Evolutionary conservation across 2,888 invertebrate genomes (phyloP).

Genomic region (Himalopsyche tibetana): DNA sequence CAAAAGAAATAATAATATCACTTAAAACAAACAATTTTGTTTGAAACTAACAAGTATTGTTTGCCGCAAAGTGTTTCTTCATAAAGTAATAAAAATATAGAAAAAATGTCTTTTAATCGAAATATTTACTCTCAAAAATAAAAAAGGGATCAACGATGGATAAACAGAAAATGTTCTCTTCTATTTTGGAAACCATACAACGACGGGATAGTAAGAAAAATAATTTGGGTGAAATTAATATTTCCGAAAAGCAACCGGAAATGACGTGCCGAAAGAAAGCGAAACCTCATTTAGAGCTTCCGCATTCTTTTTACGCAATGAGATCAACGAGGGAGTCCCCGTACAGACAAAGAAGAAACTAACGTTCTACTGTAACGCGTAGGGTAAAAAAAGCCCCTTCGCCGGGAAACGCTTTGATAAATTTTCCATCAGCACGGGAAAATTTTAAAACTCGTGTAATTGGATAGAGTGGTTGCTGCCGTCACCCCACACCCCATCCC

Average conservation of each 20-base stretch:
- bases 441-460: slow-evolving; percentile 49
- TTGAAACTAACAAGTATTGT: too few relatives aligned
- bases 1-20: too few relatives aligned
- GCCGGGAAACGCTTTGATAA: not conserved
- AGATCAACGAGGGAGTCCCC: slow-evolving; percentile 3
- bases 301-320: slow-evolving; percentile 24
- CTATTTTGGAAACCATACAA: not conserved
- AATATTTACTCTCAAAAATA: not conserved
- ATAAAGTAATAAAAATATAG: too few relatives aligned
- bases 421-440: slow-evolving; percentile 26
- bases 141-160: not conserved
- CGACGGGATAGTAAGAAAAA: not conserved
- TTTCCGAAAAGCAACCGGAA: slow-evolving; percentile 25
- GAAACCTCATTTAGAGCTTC: slow-evolving; percentile 19
- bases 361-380: slow-evolving; percentile 1
- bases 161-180: not conserved
- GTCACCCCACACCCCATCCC: slow-evolving; percentile 18
- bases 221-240: not conserved
- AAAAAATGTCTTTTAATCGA: too few relatives aligned
- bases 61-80: too few relatives aligned
- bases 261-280: slow-evolving; percentile 15
- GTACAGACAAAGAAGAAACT: slow-evolving; percentile 33
- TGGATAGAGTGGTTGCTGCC: slow-evolving; percentile 58
- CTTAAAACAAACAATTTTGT: too few relatives aligned
- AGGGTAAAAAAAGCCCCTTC: slow-evolving; percentile 2